Evolutionary conservation across 1,140 invertebrate species (phyloP).

Genomic region (Aphelinus certus): DNA sequence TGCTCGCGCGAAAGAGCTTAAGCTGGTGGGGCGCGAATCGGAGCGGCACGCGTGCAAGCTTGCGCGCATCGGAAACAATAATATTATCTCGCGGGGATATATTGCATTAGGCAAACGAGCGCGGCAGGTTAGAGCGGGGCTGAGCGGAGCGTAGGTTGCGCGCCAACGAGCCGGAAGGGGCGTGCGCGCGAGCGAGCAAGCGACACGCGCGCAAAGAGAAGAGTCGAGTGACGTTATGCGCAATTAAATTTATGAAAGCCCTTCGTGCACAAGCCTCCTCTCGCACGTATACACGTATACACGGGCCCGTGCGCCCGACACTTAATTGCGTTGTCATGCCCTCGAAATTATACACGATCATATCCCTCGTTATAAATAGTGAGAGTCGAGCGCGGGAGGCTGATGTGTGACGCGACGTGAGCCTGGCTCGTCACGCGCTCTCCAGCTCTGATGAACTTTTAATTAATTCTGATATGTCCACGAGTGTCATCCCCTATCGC

Average conservation of each 20-base stretch:
- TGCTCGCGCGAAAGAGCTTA: too few relatives aligned
- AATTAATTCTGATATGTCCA: slow-evolving; percentile 17
- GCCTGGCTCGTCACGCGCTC: background rate
- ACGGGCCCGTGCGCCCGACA: background rate
- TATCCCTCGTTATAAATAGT: slow-evolving; percentile 20
- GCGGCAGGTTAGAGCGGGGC: too few relatives aligned
- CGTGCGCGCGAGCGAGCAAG: background rate
- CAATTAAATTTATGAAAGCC: slow-evolving; percentile 36
- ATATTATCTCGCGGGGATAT: slow-evolving; percentile 8
- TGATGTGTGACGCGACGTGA: slow-evolving; percentile 3
- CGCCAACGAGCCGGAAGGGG: too few relatives aligned
- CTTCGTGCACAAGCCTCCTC: slow-evolving; percentile 5
- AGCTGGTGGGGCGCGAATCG: too few relatives aligned
- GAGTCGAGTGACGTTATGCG: slow-evolving; percentile 30
- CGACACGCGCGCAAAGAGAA: slow-evolving; percentile 7
- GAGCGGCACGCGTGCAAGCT: too few relatives aligned
- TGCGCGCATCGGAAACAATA: slow-evolving; percentile 20
- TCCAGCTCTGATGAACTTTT: slow-evolving; percentile 25
- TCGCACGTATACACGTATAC: background rate
- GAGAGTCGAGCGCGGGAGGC: background rate
- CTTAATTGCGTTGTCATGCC: slow-evolving; percentile 29
- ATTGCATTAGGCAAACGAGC: slow-evolving; percentile 7
- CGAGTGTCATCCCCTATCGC: too few relatives aligned
- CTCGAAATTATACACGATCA: slow-evolving; percentile 28
- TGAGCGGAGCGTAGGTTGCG: too few relatives aligned